Percentiles rank a stretch among this genome's conserved stretches.
Evolutionary conservation across 2,797 vertebrate genomes (phyloP).

Genomic region (Brachyrhaphis roseni): DNA sequence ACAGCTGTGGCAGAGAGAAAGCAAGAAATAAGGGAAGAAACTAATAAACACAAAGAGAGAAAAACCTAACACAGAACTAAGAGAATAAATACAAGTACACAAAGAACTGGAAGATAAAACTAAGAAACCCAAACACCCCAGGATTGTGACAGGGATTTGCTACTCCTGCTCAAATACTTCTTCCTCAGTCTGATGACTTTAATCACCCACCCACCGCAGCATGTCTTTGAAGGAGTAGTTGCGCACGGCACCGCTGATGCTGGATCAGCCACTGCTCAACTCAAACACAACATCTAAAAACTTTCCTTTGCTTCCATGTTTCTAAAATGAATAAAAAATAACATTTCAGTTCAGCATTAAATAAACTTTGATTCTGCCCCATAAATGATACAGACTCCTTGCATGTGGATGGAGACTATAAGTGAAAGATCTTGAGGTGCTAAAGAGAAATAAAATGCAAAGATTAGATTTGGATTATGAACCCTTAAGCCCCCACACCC

Average conservation of each 20-base stretch:
- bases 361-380: neutral
- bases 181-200: neutral
- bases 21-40: neutral
- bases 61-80: neutral
- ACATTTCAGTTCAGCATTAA: neutral
- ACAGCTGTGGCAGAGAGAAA: neutral
- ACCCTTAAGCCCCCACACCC: conserved; percentile 9
- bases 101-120: neutral
- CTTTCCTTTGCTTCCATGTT: neutral
- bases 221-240: neutral
- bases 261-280: neutral
- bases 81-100: neutral
- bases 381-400: neutral
- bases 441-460: neutral
- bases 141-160: neutral
- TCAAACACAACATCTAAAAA: neutral
- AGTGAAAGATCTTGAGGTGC: neutral
- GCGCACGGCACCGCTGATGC: neutral
- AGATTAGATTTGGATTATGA: conserved; percentile 42
- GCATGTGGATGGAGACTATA: neutral
- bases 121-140: neutral
- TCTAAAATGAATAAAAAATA: neutral
- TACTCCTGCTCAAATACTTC: neutral
- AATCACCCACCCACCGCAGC: no score
- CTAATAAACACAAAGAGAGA: neutral